Evolutionary conservation across 2,888 invertebrate species (phyloP).

Genomic region (Bruchidius siliquastri): DNA sequence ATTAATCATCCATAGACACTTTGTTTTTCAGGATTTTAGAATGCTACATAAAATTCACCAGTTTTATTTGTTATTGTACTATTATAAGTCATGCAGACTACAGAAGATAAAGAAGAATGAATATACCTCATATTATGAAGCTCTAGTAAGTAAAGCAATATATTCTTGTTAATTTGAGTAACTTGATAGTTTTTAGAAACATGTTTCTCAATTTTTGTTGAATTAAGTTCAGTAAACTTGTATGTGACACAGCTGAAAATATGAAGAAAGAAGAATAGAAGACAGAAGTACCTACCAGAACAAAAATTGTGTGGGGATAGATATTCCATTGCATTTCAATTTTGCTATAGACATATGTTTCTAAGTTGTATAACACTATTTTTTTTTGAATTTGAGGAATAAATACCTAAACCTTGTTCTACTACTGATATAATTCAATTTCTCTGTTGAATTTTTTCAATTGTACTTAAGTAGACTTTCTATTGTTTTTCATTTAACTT

Average conservation of each 20-base stretch:
- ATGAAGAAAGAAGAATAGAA: background rate
- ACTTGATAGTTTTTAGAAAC: background rate
- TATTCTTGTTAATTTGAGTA: background rate
- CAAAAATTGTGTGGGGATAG: background rate
- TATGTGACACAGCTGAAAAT: background rate
- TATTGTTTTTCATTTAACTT: no score
- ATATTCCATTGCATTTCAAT: no score
- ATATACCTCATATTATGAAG: background rate
- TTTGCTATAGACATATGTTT: background rate
- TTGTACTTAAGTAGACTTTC: no score
- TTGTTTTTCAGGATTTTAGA: background rate
- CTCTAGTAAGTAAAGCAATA: background rate
- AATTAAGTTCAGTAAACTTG: background rate
- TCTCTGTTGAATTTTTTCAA: background rate
- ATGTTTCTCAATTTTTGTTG: background rate
- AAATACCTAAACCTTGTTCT: background rate
- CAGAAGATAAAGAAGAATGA: background rate
- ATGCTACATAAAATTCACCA: background rate
- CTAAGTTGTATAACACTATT: background rate
- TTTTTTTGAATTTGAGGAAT: background rate
- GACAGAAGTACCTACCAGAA: background rate
- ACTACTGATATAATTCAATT: background rate
- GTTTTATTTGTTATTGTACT: no score
- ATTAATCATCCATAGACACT: no score
- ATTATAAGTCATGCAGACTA: background rate